phyloP scores from a whole-genome alignment of 2,113 vertebrate genomes.

The Labeo catla region DNA sequence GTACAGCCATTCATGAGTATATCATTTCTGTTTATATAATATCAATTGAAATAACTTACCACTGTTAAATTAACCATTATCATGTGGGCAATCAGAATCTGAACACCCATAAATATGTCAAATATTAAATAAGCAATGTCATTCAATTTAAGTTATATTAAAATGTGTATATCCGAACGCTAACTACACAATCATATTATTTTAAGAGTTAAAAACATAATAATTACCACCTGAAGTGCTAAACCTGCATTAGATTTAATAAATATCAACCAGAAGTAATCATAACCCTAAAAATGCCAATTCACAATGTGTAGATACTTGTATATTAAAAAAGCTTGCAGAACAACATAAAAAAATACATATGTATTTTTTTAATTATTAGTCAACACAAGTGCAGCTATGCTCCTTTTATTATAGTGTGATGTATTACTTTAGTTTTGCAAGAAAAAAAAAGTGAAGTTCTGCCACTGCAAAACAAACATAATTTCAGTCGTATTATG shows the following conservation, averaged over 20 bases:
- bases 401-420: neutral
- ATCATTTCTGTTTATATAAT: neutral
- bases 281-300: neutral
- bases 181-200: no score
- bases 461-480: neutral
- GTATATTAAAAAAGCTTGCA: no score
- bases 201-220: no score
- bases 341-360: neutral
- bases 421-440: neutral
- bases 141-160: neutral
- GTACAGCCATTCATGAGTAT: neutral
- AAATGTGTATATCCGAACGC: no score
- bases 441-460: neutral
- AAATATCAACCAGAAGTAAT: neutral
- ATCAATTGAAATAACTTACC: neutral
- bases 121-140: neutral
- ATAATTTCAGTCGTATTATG: neutral
- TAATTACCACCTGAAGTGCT: neutral
- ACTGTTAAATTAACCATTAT: neutral
- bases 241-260: neutral
- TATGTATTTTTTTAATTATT: neutral
- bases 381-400: neutral
- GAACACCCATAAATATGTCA: neutral
- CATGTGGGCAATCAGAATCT: constrained; percentile 10
- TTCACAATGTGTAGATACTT: neutral